Evolutionary conservation across 2,113 vertebrate genomes (phyloP).

Genomic region (Tapirus terrestris): DNA sequence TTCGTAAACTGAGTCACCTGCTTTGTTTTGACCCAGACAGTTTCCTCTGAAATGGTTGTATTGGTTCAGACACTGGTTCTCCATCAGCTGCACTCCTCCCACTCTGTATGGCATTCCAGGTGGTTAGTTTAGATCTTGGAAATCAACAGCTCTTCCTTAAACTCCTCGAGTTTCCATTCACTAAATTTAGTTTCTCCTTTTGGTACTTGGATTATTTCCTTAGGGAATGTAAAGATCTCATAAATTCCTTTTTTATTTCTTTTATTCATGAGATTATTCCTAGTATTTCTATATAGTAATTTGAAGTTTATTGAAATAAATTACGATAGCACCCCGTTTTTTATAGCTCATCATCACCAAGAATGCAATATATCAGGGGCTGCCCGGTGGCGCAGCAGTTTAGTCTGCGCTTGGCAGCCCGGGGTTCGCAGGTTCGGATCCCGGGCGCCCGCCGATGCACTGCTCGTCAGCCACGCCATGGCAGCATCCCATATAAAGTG

Average conservation of each 20-base stretch:
- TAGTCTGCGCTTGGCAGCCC: too few relatives aligned
- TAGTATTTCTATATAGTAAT: slow-evolving; percentile 51
- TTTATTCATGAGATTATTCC: slow-evolving; percentile 71
- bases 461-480: too few relatives aligned
- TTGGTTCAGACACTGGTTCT: not conserved
- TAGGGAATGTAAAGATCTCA: slow-evolving; percentile 60
- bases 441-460: too few relatives aligned
- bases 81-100: not conserved
- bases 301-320: slow-evolving; percentile 69
- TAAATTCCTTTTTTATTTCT: slow-evolving; percentile 74
- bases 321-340: slow-evolving; percentile 38
- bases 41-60: not conserved
- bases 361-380: slow-evolving; percentile 1
- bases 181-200: slow-evolving; percentile 65
- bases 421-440: too few relatives aligned
- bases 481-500: too few relatives aligned
- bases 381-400: too few relatives aligned
- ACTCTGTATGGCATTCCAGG: slow-evolving; percentile 15
- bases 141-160: slow-evolving; percentile 60
- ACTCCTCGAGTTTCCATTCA: slow-evolving; percentile 57
- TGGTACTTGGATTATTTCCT: slow-evolving; percentile 67
- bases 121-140: slow-evolving; percentile 60
- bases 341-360: slow-evolving; percentile 58
- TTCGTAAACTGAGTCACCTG: slow-evolving; percentile 29
- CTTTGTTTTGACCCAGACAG: slow-evolving; percentile 55